Evolutionary conservation across 2,797 vertebrate species (phyloP).

Genomic region (Anguilla anguilla): DNA sequence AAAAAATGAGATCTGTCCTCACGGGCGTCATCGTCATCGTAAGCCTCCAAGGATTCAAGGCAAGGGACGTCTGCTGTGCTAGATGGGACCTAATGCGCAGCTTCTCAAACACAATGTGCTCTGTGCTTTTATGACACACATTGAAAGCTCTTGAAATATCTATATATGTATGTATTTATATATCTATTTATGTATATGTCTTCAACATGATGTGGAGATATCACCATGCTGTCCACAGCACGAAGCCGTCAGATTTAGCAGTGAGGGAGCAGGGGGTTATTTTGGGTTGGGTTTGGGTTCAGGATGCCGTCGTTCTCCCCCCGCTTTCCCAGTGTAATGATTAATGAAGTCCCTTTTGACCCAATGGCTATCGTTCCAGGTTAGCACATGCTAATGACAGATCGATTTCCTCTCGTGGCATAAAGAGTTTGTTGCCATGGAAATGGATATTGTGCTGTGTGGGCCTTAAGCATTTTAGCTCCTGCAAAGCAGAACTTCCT

Average conservation of each 20-base stretch:
- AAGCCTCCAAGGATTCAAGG: too few relatives aligned
- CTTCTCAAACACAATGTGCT: background rate
- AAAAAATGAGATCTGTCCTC: too few relatives aligned
- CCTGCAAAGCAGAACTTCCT: background rate
- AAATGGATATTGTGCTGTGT: background rate
- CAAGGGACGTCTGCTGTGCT: background rate
- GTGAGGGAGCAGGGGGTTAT: background rate
- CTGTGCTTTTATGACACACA: background rate
- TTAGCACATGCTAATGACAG: background rate
- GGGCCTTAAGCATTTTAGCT: background rate
- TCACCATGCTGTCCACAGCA: background rate
- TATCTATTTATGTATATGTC: too few relatives aligned
- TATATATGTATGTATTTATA: too few relatives aligned
- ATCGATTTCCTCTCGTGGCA: background rate
- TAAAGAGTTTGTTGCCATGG: background rate
- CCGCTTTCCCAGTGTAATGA: background rate
- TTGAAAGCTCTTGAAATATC: too few relatives aligned
- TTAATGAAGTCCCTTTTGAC: background rate
- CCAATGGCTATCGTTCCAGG: background rate
- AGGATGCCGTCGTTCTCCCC: background rate
- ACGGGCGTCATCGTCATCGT: too few relatives aligned
- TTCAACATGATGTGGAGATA: too few relatives aligned
- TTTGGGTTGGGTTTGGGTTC: background rate
- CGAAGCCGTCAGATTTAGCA: background rate
- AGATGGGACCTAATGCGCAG: too few relatives aligned